These are phyloP conservation scores for Hemicrepidius hirtus DNA, from an alignment of 2,888 invertebrate species.

Conservation along the genomic window DNA sequence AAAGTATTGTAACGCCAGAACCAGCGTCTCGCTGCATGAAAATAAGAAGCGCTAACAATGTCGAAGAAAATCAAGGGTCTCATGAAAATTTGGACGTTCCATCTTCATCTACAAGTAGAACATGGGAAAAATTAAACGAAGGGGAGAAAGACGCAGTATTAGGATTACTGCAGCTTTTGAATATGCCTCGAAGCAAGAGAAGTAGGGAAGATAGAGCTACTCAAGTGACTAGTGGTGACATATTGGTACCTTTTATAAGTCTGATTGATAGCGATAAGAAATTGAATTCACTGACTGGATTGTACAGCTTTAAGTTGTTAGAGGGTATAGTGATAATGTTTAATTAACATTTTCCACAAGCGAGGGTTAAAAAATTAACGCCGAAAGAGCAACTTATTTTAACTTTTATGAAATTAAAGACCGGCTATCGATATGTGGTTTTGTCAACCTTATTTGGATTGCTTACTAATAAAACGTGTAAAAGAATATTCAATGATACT, in stretches of 20 bases:
- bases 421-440: not conserved
- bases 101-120: not conserved
- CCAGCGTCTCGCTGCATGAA: too few species aligned
- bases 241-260: not conserved
- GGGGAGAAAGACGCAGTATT: not conserved
- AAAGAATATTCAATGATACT: too few species aligned
- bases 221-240: not conserved
- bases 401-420: not conserved
- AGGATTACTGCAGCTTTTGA: not conserved
- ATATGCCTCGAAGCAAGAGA: not conserved
- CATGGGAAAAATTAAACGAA: not conserved
- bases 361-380: not conserved
- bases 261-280: not conserved
- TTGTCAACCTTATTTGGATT: not conserved
- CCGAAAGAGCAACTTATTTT: not conserved
- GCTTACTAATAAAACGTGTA: not conserved
- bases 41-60: not conserved
- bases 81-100: not conserved
- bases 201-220: not conserved
- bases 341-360: not conserved
- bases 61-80: not conserved
- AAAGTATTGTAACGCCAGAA: not conserved
- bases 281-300: not conserved
- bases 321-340: not conserved
- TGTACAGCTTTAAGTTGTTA: not conserved